These are phyloP conservation scores for Sakesphorus luctuosus DNA, from an alignment of 2,113 vertebrate species.

Conservation along the genomic window DNA sequence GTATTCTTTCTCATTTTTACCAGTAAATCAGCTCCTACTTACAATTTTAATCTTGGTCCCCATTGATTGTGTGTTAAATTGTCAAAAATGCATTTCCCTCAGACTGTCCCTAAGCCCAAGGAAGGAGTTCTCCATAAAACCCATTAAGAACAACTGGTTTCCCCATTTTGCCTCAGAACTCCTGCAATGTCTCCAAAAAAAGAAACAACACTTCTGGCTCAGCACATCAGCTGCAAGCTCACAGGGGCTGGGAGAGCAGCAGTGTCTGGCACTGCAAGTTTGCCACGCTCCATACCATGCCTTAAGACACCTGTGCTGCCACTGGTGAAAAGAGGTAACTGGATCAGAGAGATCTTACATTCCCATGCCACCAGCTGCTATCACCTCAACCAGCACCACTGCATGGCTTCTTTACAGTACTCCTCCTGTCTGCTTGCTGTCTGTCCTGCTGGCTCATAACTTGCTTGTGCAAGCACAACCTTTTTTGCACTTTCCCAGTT, in stretches of 20 bases:
- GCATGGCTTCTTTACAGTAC: neutral
- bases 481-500: neutral
- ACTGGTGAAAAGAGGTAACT: neutral
- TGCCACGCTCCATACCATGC: neutral
- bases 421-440: neutral
- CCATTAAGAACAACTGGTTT: neutral
- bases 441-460: neutral
- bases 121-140: neutral
- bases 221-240: neutral
- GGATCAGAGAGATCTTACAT: neutral
- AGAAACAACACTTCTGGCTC: neutral
- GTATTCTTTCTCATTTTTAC: neutral
- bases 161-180: neutral
- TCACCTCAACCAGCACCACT: neutral
- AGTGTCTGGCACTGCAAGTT: rapidly evolving
- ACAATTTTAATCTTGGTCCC: neutral
- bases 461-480: neutral
- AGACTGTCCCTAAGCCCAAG: neutral
- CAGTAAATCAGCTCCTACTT: neutral
- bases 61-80: neutral
- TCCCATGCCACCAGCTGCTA: neutral
- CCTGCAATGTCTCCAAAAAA: neutral
- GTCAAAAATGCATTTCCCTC: neutral
- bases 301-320: neutral
- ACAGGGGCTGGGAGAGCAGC: neutral